phyloP scores from a whole-genome alignment of 2,888 invertebrate species.

The Orthonychiurus folsomi region DNA sequence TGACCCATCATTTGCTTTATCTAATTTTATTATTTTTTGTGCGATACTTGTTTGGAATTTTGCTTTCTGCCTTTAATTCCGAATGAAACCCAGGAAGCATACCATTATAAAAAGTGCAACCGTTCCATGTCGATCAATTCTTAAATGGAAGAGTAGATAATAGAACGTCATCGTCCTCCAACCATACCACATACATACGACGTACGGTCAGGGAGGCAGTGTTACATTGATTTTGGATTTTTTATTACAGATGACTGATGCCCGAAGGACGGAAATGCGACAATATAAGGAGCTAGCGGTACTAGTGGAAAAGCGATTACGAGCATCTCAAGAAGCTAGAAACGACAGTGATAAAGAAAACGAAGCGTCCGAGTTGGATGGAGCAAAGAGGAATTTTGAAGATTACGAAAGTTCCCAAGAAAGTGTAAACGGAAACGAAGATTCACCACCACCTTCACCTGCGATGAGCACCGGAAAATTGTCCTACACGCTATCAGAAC shows the following conservation, averaged over 20 bases:
- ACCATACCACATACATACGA: too few relatives aligned
- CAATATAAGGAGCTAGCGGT: conserved; percentile 59
- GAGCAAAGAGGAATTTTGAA: neutral
- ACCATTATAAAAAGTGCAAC: too few relatives aligned
- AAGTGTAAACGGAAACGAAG: neutral
- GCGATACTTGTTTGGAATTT: too few relatives aligned
- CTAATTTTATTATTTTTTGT: too few relatives aligned
- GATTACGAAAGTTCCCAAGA: neutral
- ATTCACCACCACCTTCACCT: neutral
- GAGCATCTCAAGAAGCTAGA: neutral
- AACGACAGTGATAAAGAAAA: neutral
- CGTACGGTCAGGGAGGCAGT: too few relatives aligned
- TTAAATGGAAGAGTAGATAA: too few relatives aligned
- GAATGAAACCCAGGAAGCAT: too few relatives aligned
- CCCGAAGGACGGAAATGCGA: conserved; percentile 57
- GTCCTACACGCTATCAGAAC: conserved; percentile 67
- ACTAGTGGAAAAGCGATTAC: conserved; percentile 49
- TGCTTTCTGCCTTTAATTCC: too few relatives aligned
- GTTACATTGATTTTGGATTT: conserved; percentile 12
- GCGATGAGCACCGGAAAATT: conserved; percentile 55
- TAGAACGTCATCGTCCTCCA: too few relatives aligned
- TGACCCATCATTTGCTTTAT: too few relatives aligned
- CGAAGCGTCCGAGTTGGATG: neutral
- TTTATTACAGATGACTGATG: conserved; percentile 55
- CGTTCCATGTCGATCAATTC: too few relatives aligned